Percentiles rank a stretch among this genome's conserved stretches.
phyloP scores from a whole-genome alignment of 2,113 vertebrate genomes.

The Camelus bactrianus region DNA sequence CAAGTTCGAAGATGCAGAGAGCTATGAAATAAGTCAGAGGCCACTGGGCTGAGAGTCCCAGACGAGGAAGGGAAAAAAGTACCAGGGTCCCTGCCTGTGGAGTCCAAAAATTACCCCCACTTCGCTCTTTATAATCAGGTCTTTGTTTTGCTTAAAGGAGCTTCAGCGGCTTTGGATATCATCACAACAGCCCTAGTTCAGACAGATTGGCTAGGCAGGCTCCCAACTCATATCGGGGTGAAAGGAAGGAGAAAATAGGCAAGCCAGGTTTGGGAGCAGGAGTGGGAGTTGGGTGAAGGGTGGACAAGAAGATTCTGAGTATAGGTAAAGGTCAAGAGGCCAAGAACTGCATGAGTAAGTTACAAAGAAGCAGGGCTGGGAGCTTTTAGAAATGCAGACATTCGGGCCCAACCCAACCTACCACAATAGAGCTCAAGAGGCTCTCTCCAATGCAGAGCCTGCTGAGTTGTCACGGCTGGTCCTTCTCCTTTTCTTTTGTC shows the following conservation, averaged over 20 bases:
- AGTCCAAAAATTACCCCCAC: not conserved
- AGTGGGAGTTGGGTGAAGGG: not conserved
- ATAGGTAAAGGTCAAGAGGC: not conserved
- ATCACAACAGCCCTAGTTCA: not conserved
- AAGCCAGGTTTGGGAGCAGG: not conserved
- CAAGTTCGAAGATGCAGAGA: conserved; percentile 6
- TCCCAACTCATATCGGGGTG: not conserved
- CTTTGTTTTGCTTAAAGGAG: conserved; percentile 22
- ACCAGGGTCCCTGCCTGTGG: not conserved
- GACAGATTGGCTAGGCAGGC: not conserved
- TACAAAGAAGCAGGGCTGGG: not conserved
- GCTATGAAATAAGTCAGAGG: not conserved
- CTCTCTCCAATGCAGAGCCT: not conserved
- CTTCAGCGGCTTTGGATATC: not conserved
- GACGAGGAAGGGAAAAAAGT: not conserved
- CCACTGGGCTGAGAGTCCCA: not conserved
- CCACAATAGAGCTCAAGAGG: not conserved
- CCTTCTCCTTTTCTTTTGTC: not conserved
- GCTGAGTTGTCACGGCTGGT: not conserved
- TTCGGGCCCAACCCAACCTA: not conserved
- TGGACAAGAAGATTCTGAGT: not conserved
- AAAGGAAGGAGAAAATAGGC: not conserved
- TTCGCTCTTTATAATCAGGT: not conserved
- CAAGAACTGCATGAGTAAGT: not conserved
- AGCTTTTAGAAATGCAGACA: not conserved